Percentiles rank a stretch among this genome's conserved stretches.
phyloP scores from a whole-genome alignment of 2,888 invertebrate species.

The Cremastinae sp. region DNA sequence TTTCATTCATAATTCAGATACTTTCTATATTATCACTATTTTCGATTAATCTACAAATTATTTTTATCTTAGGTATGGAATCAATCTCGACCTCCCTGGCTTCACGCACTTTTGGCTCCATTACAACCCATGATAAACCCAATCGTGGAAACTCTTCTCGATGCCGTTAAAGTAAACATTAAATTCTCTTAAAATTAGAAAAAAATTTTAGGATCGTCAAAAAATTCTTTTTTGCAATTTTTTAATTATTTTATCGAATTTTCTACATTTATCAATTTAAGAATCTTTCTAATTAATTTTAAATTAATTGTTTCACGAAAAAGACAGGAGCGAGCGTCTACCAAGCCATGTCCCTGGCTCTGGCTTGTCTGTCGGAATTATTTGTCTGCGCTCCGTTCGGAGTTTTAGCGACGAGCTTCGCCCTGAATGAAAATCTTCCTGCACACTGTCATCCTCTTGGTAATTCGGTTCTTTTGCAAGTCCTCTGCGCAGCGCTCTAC shows the following conservation, averaged over 20 bases:
- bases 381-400: slow-evolving; percentile 86
- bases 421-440: slow-evolving; percentile 87
- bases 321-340: slow-evolving; percentile 89
- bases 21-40: not conserved
- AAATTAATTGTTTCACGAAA: too few species aligned
- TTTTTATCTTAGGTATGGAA: slow-evolving; percentile 86
- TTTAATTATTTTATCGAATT: not conserved
- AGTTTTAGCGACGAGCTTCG: slow-evolving; percentile 80
- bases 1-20: not conserved
- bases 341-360: slow-evolving; percentile 88
- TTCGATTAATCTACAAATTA: not conserved
- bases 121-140: slow-evolving; percentile 84
- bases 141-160: slow-evolving; percentile 85
- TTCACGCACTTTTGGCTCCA: slow-evolving; percentile 86
- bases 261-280: too few species aligned
- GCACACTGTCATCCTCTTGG: slow-evolving; percentile 86
- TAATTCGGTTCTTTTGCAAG: slow-evolving; percentile 86
- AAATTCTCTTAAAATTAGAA: not conserved
- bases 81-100: slow-evolving; percentile 89
- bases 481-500: slow-evolving; percentile 83
- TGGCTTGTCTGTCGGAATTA: slow-evolving; percentile 86
- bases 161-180: slow-evolving; percentile 82
- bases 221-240: not conserved
- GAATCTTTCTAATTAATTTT: slow-evolving; percentile 64
- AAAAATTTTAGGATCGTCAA: not conserved